phyloP scores from a whole-genome alignment of 92 coral and sea anemone genomes.

The Parazoanthus darwini region DNA sequence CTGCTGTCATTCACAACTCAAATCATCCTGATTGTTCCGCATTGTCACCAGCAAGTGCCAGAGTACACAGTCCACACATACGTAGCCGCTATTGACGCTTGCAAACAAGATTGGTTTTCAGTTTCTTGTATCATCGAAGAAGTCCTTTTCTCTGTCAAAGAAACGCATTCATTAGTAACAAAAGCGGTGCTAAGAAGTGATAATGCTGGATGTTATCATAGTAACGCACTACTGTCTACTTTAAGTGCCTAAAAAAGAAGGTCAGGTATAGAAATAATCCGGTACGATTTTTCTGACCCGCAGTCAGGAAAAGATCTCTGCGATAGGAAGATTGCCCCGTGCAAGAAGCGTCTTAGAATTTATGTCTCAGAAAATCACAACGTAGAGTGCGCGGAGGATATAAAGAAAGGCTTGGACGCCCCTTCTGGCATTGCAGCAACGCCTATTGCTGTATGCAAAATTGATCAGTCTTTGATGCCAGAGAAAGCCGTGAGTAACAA shows the following conservation, averaged over 20 bases:
- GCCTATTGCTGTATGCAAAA: conserved; percentile 47
- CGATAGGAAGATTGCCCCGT: conserved; percentile 52
- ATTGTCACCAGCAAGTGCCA: background rate
- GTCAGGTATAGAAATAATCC: conserved; percentile 45
- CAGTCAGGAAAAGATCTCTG: conserved; percentile 58
- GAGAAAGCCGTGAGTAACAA: conserved; percentile 41
- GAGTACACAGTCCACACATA: conserved; percentile 45
- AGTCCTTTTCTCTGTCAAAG: conserved; percentile 42
- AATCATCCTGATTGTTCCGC: conserved; percentile 48
- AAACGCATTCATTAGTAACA: conserved; percentile 42
- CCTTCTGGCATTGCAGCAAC: conserved; percentile 13
- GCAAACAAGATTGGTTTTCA: conserved; percentile 63
- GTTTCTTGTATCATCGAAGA: conserved; percentile 52
- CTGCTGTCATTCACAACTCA: conserved; percentile 54
- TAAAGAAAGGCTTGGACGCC: conserved; percentile 36
- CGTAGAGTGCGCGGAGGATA: conserved; percentile 46
- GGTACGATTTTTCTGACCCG: background rate
- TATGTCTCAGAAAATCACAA: conserved; percentile 51
- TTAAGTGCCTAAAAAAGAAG: conserved; percentile 36
- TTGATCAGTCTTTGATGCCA: background rate
- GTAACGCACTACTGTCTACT: conserved; percentile 53
- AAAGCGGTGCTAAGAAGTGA: conserved; percentile 46
- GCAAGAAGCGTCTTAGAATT: conserved; percentile 46
- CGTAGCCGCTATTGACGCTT: conserved; percentile 19
- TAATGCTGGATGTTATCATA: conserved; percentile 62